Evolutionary conservation across 2,888 invertebrate genomes (phyloP), one percentile per base, ranked within the genome.

Genomic region (Agonopterix heracliana): DNA sequence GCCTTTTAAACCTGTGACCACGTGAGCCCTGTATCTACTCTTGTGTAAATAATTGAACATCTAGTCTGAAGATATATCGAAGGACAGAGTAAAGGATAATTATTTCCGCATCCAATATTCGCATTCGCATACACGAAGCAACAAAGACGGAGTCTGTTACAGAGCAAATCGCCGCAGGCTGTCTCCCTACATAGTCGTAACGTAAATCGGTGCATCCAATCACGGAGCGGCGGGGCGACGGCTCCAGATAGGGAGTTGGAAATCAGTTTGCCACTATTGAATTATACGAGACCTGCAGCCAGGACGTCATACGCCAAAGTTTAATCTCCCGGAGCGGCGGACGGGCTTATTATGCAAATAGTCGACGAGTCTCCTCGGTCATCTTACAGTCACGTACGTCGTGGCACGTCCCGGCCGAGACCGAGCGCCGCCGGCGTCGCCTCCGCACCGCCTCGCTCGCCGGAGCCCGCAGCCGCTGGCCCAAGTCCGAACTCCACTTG

Each of bases 191-290:
- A 58, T 63, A 51, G 57, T 54, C 58, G 57, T 61, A 61, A 72
- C 72, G 70, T 67, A 74, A 77, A 78, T 78, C 80, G 73, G 68
- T 68, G 74, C 73, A 71, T 71, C 77, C 77, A 81, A 83, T 81
- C 84, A 76, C 74, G 66, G 57, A 54, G 56, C 60, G 56, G 49
- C 61, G 56, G 13, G 53, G 59, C 62, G 60, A 63, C 61, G 63
- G 63, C 66, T 60, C 65, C 56, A 63, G 68, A 67, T 71, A 61
- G 70, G 63, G 76, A 82, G 69, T 80, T 78, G 68, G 72, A 76
- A 86, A 81, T 85, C 83, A 85, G 82, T 83, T 83, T 78, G 79
- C 80, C 81, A 78, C 83, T 85, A 86, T 86, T 86, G 83, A 86
- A 85, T 86, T 85, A 85, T 79, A 83, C 76, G 78, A 74, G 75